A percentile compares a stretch with the other conserved stretches of the same genome.
Conservation (phyloP, 2,797 vertebrate genomes). For the Acanthurus leucopareius region DNA sequence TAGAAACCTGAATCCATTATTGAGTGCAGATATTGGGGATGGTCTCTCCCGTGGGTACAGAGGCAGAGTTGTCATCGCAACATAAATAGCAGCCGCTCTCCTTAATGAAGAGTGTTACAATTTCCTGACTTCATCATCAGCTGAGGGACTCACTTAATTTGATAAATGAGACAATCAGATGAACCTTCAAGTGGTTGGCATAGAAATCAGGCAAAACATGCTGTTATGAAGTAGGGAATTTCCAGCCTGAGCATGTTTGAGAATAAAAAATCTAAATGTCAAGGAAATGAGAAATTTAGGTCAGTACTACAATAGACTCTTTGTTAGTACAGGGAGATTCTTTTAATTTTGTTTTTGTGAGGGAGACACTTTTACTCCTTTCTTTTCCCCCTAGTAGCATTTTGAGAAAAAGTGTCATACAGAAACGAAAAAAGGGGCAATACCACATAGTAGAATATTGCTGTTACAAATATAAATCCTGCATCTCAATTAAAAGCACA, state of each 20-base stretch:
- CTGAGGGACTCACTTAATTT: constrained; percentile 51
- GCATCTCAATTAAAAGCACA: no score
- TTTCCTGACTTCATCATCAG: constrained; percentile 54
- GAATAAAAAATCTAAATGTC: constrained; percentile 12
- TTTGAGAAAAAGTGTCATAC: no score
- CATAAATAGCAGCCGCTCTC: constrained; percentile 80
- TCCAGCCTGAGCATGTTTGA: constrained; percentile 12
- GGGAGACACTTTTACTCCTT: background rate
- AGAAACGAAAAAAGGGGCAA: no score
- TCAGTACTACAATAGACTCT: background rate
- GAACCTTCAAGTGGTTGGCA: constrained; percentile 31
- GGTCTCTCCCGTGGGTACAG: constrained; percentile 74
- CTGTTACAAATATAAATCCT: no score
- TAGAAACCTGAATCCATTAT: constrained; percentile 83
- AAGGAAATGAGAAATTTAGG: constrained; percentile 6
- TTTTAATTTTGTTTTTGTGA: background rate
- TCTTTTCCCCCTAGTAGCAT: no score
- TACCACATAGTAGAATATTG: no score
- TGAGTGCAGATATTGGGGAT: constrained; percentile 81
- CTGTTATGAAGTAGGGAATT: constrained; percentile 1
- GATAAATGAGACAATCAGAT: constrained; percentile 55
- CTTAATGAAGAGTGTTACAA: constrained; percentile 64
- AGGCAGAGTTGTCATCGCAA: constrained; percentile 72
- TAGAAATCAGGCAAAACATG: constrained; percentile 43
- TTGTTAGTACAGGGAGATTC: background rate